Evolutionary conservation across 1,140 invertebrate genomes (phyloP).

Genomic region (Sminthurides bifidus): DNA sequence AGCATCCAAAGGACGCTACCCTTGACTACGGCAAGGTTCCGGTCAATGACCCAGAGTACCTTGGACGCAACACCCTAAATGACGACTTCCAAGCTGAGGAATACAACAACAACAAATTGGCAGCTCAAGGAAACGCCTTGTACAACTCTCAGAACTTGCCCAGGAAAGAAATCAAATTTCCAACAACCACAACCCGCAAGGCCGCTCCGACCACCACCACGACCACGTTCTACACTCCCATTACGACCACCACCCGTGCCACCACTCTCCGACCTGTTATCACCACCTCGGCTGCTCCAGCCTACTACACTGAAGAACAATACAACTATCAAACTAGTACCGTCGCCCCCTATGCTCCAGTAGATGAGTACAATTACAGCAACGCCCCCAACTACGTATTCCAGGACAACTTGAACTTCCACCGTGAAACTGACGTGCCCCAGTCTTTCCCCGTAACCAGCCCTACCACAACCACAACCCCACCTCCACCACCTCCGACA

Average conservation of each 20-base stretch:
- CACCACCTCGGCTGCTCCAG: not conserved
- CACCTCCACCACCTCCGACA: no score
- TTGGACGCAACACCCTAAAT: constrained; percentile 24
- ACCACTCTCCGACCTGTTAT: constrained; percentile 12
- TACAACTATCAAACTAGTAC: not conserved
- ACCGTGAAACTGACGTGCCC: constrained; percentile 5
- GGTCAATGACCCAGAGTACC: constrained; percentile 15
- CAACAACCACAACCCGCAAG: constrained; percentile 2
- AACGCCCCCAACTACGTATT: not conserved
- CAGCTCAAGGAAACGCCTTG: constrained; percentile 21
- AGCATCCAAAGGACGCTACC: constrained; percentile 10
- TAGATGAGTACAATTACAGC: not conserved
- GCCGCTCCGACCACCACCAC: constrained; percentile 8
- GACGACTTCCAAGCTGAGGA: constrained; percentile 32
- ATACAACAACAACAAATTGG: constrained; percentile 30
- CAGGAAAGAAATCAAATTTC: constrained; percentile 12
- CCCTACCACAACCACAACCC: not conserved
- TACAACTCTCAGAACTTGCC: constrained; percentile 17
- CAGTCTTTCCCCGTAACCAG: constrained; percentile 3
- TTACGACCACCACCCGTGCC: constrained; percentile 5
- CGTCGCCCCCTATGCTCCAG: not conserved
- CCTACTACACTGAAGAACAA: not conserved
- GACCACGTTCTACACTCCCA: constrained; percentile 8
- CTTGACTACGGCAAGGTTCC: constrained; percentile 19
- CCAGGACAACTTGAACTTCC: not conserved